phyloP scores from a whole-genome alignment of 2,113 vertebrate genomes.

The Indicator maculatus region DNA sequence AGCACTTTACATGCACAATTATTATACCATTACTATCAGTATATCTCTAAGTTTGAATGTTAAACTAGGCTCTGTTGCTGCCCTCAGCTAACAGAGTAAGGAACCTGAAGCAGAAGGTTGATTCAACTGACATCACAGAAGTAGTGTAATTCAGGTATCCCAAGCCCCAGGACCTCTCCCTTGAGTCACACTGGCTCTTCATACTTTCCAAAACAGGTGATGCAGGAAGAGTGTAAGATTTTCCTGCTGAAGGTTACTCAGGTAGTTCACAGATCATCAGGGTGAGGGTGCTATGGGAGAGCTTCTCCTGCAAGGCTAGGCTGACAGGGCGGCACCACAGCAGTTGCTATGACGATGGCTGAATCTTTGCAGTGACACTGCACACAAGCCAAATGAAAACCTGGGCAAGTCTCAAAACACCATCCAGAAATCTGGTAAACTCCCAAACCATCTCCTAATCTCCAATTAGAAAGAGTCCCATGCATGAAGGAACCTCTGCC shows the following conservation, averaged over 20 bases:
- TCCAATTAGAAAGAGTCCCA: not conserved
- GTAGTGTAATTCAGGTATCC: not conserved
- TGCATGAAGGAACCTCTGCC: not conserved
- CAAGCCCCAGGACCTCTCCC: not conserved
- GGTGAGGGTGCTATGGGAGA: not conserved
- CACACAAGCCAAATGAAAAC: not conserved
- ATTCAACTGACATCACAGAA: not conserved
- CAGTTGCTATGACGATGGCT: conserved; percentile 23
- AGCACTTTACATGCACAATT: not conserved
- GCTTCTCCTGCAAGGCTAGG: not conserved
- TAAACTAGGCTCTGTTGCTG: not conserved
- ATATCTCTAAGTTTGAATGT: not conserved
- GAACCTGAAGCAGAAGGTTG: not conserved
- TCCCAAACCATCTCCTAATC: not conserved
- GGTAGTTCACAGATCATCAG: not conserved
- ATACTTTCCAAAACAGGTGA: not conserved
- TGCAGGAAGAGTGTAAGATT: not conserved
- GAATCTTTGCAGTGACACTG: not conserved
- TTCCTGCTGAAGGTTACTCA: not conserved
- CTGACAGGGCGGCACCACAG: not conserved
- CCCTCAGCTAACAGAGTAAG: not conserved
- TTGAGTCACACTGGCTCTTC: not conserved
- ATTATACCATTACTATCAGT: not conserved
- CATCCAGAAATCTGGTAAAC: not conserved
- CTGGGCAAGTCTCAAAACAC: not conserved